Evolutionary conservation across 2,797 vertebrate genomes (phyloP).

Genomic region (Hoplostethus atlanticus): DNA sequence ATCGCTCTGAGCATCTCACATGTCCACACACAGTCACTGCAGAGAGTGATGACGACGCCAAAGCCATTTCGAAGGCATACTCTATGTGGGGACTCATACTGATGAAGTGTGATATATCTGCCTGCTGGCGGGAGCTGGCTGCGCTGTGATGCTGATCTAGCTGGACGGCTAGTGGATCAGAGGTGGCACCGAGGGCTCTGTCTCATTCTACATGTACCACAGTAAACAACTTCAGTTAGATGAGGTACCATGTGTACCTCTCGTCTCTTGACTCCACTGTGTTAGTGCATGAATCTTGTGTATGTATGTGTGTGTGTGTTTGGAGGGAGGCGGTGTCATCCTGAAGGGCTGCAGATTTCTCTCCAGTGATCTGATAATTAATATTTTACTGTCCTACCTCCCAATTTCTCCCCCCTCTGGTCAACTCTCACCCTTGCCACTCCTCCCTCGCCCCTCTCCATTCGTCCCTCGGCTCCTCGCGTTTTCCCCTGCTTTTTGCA

Average conservation of each 20-base stretch:
- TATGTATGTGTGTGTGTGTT: constrained; percentile 28
- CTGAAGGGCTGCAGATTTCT: constrained; percentile 34
- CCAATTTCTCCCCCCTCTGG: constrained; percentile 39
- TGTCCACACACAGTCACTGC: neutral
- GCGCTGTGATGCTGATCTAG: constrained; percentile 30
- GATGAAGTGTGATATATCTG: constrained; percentile 11
- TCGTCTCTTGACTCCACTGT: constrained; percentile 30
- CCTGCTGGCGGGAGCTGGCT: constrained; percentile 6
- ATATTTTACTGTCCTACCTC: constrained; percentile 63
- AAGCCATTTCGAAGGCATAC: neutral
- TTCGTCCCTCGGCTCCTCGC: constrained; percentile 46
- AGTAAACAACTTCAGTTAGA: constrained; percentile 4
- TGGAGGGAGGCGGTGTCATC: constrained; percentile 24
- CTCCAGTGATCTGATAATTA: constrained; percentile 50
- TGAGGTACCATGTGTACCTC: constrained; percentile 18
- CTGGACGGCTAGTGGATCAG: constrained; percentile 37
- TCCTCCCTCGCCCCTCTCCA: constrained; percentile 24
- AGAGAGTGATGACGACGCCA: too few relatives aligned
- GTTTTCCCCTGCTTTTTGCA: constrained; percentile 19
- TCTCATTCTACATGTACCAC: constrained; percentile 14
- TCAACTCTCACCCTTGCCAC: constrained; percentile 25
- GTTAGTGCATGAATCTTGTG: constrained; percentile 23
- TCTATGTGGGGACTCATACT: neutral
- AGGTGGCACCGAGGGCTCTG: neutral
- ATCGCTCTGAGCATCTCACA: neutral